Conservation (phyloP, 2,113 vertebrate genomes). For the Brachypodius melanocephalos region DNA sequence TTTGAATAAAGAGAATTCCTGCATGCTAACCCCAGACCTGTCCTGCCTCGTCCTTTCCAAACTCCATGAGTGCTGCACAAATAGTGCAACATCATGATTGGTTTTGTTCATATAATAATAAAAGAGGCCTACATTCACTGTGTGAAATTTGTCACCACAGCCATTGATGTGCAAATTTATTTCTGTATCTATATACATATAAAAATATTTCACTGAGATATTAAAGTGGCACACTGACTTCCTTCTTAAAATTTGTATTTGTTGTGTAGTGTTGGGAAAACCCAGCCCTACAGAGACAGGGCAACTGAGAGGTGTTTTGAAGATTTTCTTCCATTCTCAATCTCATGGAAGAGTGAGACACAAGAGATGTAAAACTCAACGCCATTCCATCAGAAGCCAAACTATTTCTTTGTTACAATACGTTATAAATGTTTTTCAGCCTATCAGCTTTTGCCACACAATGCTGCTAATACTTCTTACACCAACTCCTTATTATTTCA, state of each 20-base stretch:
- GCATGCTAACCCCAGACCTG: no score
- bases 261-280: background rate
- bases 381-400: background rate
- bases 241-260: background rate
- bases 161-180: background rate
- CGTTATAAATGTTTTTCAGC: background rate
- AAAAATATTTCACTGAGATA: background rate
- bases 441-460: background rate
- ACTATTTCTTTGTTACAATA: background rate
- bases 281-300: background rate
- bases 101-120: background rate
- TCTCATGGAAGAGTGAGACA: background rate
- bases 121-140: background rate
- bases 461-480: background rate
- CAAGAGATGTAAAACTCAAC: background rate
- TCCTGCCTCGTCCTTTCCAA: no score
- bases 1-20: no score
- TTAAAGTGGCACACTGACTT: background rate
- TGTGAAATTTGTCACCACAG: background rate
- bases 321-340: background rate
- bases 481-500: background rate
- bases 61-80: no score
- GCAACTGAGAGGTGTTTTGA: background rate
- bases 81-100: fast-evolving
- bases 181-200: background rate